Percentiles rank a stretch among this genome's conserved stretches.
Evolutionary conservation across 2,113 vertebrate species (phyloP).

Genomic region (Arizona elegans): DNA sequence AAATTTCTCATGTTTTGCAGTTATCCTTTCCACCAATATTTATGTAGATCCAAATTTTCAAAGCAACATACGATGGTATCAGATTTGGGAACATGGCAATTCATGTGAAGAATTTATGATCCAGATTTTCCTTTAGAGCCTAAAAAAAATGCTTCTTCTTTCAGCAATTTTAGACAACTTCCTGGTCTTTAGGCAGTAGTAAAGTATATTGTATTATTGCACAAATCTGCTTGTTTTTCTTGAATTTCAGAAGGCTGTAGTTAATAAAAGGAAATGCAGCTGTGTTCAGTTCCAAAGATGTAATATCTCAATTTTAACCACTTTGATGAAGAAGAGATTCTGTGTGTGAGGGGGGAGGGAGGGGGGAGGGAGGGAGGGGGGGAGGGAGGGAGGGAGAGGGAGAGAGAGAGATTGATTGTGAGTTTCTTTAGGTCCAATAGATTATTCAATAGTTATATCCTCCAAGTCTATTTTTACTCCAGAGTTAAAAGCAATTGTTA

Average conservation of each 20-base stretch:
- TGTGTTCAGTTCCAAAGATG: neutral
- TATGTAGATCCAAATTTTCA: neutral
- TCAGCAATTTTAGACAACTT: neutral
- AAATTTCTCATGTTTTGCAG: neutral
- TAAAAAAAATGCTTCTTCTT: neutral
- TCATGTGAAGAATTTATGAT: neutral
- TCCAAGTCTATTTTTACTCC: no score
- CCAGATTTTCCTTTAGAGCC: neutral
- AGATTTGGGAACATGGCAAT: neutral
- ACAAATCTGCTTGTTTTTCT: neutral
- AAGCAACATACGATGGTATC: neutral
- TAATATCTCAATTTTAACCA: neutral
- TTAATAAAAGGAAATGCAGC: neutral
- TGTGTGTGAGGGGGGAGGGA: no score
- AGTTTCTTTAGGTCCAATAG: neutral
- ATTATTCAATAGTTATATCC: no score
- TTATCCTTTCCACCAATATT: neutral
- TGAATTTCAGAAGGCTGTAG: neutral
- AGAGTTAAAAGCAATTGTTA: neutral
- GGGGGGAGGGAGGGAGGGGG: rapidly evolving
- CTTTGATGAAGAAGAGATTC: neutral
- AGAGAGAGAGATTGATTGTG: no score
- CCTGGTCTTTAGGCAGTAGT: neutral
- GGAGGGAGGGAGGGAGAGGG: no score
- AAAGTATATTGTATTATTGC: neutral